Evolutionary conservation across 2,797 vertebrate species (phyloP), one percentile per base, ranked within the genome.

Genomic region (Sparus aurata): DNA sequence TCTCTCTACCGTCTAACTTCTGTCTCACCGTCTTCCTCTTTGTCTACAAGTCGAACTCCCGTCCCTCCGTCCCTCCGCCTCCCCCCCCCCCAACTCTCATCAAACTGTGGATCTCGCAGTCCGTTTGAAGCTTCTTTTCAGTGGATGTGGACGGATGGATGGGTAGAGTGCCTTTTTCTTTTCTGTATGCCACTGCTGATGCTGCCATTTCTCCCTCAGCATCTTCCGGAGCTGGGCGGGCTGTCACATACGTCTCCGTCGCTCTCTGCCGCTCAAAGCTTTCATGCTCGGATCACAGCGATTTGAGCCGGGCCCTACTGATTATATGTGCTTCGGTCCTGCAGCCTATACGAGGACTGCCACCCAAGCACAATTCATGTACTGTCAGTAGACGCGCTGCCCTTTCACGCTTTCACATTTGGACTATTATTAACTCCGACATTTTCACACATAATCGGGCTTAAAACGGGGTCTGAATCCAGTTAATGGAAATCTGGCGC

Each of bases 81-180:
- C 27, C 27, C 25, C 27, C 45, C 54, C 18, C 15, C 22, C 65
- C 45, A 54, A 18, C 15, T 30, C 65, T 22, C 46, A 43, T 58
- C 67, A 86, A 82, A 78, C 73, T 80, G 55, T 75, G 72, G 83
- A 89, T 93, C 89, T 89, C 78, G 65, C 87, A 92, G 89, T 92
- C 90, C 82, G 82, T 92, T 90, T 93, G 89, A 94, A 89, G 89
- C 84, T 72, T 71, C 70, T 69, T 79, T 67, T 88, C 68, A 49
- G 70, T 55, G 43, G n/a, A 38, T 22, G 68, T 72, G 85, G 87
- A 81, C 86, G 87, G 89, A 89, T 87, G 87, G 89, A 90, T 88
- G 80, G 80, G 70, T 80, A 58, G 60, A 63, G 79, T 79, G 81
- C 30, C 8, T 79, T 10, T 10, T 38, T 3, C 38, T 38, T 11